Conservation (phyloP, 2,888 invertebrate species). For the Leucoma salicis region DNA sequence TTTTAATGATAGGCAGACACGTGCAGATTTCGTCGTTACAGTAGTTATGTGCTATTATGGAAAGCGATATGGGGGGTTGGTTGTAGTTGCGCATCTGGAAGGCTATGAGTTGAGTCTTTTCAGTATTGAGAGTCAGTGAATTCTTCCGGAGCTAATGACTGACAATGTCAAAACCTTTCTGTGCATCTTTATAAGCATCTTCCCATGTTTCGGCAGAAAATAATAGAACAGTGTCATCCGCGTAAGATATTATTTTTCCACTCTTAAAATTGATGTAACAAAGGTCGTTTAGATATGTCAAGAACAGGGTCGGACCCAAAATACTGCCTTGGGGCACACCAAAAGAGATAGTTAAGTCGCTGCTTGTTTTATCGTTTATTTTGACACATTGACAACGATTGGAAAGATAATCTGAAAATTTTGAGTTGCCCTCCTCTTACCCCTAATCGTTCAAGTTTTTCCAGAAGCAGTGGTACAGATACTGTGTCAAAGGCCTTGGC, state of each 20-base stretch:
- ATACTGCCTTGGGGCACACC: conserved; percentile 1
- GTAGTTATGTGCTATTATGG: too few relatives aligned
- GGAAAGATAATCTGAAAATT: background rate
- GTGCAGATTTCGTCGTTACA: too few relatives aligned
- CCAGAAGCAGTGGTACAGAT: background rate
- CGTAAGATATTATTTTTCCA: background rate
- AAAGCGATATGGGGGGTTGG: too few relatives aligned
- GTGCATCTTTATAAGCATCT: too few relatives aligned
- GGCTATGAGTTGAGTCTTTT: too few relatives aligned
- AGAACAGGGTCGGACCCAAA: background rate
- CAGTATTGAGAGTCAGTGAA: too few relatives aligned
- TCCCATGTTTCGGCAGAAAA: too few relatives aligned
- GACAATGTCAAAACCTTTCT: too few relatives aligned
- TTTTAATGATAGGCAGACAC: too few relatives aligned
- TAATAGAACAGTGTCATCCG: background rate
- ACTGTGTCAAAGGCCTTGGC: conserved; percentile 1
- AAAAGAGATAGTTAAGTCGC: background rate
- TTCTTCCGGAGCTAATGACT: too few relatives aligned
- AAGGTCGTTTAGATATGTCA: background rate
- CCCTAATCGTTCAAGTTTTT: background rate
- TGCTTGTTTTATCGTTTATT: background rate
- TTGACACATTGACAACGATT: background rate
- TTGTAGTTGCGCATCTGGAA: too few relatives aligned
- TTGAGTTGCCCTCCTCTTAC: background rate
- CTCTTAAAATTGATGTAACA: background rate